Conservation (phyloP, 2,888 invertebrate species). For the Melitaea athalia region DNA sequence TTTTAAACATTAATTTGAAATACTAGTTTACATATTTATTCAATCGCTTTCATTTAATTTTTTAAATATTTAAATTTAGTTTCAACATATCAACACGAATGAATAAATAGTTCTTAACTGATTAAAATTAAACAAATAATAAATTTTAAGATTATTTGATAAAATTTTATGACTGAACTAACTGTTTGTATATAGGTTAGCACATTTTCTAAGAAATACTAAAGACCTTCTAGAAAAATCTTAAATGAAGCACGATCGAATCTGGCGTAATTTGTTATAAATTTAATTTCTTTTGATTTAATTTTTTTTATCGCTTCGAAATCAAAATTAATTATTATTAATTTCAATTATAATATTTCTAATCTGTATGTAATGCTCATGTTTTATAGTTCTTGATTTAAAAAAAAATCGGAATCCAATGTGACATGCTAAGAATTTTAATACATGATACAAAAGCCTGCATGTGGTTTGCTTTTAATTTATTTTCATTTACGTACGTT, state of each 20-base stretch:
- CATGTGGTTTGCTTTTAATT: slow-evolving; percentile 28
- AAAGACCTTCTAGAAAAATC: too few relatives aligned
- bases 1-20: neutral
- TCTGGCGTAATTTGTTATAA: too few relatives aligned
- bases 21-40: neutral
- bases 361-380: too few relatives aligned
- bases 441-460: slow-evolving; percentile 24
- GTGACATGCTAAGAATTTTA: slow-evolving; percentile 19
- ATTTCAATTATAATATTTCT: too few relatives aligned
- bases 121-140: slow-evolving; percentile 12
- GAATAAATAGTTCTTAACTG: neutral
- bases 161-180: neutral
- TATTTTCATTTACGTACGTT: slow-evolving; percentile 32
- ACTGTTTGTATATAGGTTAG: neutral
- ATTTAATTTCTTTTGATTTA: too few relatives aligned
- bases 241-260: too few relatives aligned
- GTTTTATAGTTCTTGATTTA: too few relatives aligned
- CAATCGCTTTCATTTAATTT: neutral
- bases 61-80: neutral
- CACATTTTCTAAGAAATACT: neutral
- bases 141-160: neutral
- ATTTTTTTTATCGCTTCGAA: too few relatives aligned
- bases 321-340: too few relatives aligned
- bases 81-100: neutral
- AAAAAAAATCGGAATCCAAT: neutral